Evolutionary conservation across 1,140 invertebrate species (phyloP), one percentile per base, ranked within the genome.

Genomic region (Platyscapa corneri): DNA sequence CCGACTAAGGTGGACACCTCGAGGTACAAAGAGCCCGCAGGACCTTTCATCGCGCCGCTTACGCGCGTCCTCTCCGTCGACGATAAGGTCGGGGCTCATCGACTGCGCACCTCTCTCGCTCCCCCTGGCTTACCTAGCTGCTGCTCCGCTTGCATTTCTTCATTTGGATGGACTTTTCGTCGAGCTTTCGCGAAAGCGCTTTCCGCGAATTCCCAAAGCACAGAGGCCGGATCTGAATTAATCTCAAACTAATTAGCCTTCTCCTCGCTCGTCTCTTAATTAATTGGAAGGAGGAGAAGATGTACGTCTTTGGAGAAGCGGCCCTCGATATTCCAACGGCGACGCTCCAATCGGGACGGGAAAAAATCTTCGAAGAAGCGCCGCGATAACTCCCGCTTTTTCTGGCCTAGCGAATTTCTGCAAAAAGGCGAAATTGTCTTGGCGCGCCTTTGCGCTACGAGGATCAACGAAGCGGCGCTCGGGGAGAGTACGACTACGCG

Each of bases 1-100:
- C 67, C 65, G 42, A 30, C 49, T 88, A 32, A 16, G 3, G 76
- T 56, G 60, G 84, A 82, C 65, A 82, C 75, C 79, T 74, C 46
- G 39, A 32, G 64, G 56, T 72, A 82, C 32, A 82, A 86, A 53
- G 76, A 74, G 80, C 60, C 34, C 76, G 84, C 87, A 87, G 88
- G 79, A 88, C 90, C 91, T 92, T 92, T 92, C 91, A 92, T 91
- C 91, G 90, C 88, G 88, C 91, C 91, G 90, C 84, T 89, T 42
- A 65, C 83, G 65, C 76, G 42, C 65, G n/a, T 30, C 75, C 82
- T 86, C 87, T 42, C 84, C 80, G 20, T 27, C 79, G 83, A 86
- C 86, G 80, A 87, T 89, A 89, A 90, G 89, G 86, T 87, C 83
- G 88, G 85, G 78, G 87, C 70, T 46, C 76, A 1, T 5, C 70